Conservation (phyloP, 2,113 vertebrate genomes). For the Lophura nycthemera region DNA sequence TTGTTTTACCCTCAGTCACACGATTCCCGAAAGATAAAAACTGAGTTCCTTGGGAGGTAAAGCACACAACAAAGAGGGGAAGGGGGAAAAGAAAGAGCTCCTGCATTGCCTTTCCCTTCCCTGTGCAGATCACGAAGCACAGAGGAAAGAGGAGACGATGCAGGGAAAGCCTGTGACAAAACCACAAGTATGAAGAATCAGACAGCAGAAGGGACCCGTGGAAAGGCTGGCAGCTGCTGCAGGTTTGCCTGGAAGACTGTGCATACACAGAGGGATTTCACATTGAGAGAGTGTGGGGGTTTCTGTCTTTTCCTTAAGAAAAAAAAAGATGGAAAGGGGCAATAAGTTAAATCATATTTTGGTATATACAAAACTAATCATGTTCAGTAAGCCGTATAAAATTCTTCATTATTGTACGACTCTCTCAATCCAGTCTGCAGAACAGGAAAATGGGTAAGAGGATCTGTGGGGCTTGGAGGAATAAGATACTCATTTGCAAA, state of each 20-base stretch:
- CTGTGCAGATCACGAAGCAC: background rate
- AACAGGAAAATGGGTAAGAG: background rate
- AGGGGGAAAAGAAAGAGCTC: background rate
- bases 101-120: background rate
- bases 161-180: background rate
- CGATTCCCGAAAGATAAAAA: background rate
- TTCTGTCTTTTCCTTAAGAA: conserved; percentile 18
- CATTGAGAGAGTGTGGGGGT: background rate
- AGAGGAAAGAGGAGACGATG: conserved; percentile 4
- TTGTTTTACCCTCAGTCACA: conserved; percentile 2
- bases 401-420: conserved; percentile 31
- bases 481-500: background rate
- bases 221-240: background rate
- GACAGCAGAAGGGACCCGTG: background rate
- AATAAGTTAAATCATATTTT: conserved; percentile 70
- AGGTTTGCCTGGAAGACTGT: background rate
- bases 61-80: background rate
- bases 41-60: background rate
- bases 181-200: background rate
- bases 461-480: background rate
- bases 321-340: conserved; percentile 38
- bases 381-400: conserved; percentile 44
- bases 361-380: conserved; percentile 74
- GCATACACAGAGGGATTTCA: conserved; percentile 17
- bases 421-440: conserved; percentile 30